These are phyloP conservation scores for Panopea generosa DNA, from an alignment of 2,888 invertebrate genomes.

Conservation along the genomic window DNA sequence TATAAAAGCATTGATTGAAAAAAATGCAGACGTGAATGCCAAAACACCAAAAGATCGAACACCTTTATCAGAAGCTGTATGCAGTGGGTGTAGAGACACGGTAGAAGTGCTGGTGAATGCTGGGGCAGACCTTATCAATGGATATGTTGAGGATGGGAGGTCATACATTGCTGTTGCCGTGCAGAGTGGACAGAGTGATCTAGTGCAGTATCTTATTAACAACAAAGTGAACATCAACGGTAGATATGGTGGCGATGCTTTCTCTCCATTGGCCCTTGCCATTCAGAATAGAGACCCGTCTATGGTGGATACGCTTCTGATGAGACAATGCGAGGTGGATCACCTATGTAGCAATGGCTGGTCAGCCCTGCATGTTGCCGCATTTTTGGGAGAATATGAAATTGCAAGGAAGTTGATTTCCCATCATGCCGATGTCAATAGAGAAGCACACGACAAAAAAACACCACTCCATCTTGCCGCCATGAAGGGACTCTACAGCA, in stretches of 20 bases:
- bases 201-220: slow-evolving; percentile 11
- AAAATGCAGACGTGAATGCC: slow-evolving; percentile 37
- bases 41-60: slow-evolving; percentile 34
- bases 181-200: slow-evolving; percentile 29
- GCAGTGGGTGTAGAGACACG: slow-evolving; percentile 26
- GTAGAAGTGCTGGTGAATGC: slow-evolving; percentile 34
- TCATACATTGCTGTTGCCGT: slow-evolving; percentile 50
- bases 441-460: slow-evolving; percentile 20
- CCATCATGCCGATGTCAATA: slow-evolving; percentile 54
- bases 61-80: slow-evolving; percentile 58
- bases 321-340: slow-evolving; percentile 44
- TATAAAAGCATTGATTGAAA: slow-evolving; percentile 37
- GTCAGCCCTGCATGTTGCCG: slow-evolving; percentile 61
- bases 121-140: slow-evolving; percentile 38
- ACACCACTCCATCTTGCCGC: slow-evolving; percentile 65
- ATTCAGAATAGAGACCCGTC: slow-evolving; percentile 47
- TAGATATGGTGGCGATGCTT: slow-evolving; percentile 20
- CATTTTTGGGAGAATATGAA: slow-evolving; percentile 38
- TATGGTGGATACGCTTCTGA: slow-evolving; percentile 39
- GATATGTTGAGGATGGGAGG: slow-evolving; percentile 26
- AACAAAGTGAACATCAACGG: slow-evolving; percentile 10
- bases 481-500: slow-evolving; percentile 37
- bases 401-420: slow-evolving; percentile 40
- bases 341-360: slow-evolving; percentile 38
- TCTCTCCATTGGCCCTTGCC: slow-evolving; percentile 51